Percentiles rank a stretch among this genome's conserved stretches.
These are phyloP conservation scores for Acrobasis repandana DNA, from an alignment of 2,888 invertebrate species.

Conservation along the genomic window DNA sequence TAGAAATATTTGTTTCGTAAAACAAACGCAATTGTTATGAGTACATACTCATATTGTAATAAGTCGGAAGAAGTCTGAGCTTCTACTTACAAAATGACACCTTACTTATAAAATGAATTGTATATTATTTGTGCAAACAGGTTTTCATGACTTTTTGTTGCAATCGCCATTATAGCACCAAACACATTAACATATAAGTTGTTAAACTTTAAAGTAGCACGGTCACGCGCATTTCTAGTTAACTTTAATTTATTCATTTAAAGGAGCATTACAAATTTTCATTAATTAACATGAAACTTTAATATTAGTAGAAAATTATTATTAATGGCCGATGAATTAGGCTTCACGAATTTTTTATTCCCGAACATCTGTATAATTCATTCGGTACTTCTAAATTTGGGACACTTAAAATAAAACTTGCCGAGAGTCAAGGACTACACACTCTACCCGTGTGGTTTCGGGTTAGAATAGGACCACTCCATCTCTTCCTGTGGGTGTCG, in stretches of 20 bases:
- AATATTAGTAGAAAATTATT: background rate
- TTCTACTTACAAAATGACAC: no score
- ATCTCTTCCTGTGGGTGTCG: no score
- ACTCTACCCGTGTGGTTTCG: no score
- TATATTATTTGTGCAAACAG: background rate
- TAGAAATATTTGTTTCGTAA: no score
- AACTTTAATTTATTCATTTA: slow-evolving; percentile 15
- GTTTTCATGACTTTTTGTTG: background rate
- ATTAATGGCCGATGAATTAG: background rate
- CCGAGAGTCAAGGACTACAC: no score
- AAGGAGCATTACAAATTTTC: slow-evolving; percentile 2
- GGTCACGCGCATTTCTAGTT: slow-evolving; percentile 15
- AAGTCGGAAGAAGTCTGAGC: no score
- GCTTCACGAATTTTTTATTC: background rate
- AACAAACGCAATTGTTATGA: no score
- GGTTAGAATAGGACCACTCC: no score
- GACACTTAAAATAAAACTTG: no score
- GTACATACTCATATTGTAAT: no score
- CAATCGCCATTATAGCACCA: background rate
- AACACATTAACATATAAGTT: slow-evolving; percentile 5
- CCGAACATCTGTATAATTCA: background rate
- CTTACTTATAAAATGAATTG: no score
- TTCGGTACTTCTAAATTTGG: background rate
- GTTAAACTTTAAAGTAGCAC: background rate
- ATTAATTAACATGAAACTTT: slow-evolving; percentile 1